These are phyloP conservation scores for Montipora efflorescens DNA, from an alignment of 64 coral and sea anemone genomes.

Conservation along the genomic window DNA sequence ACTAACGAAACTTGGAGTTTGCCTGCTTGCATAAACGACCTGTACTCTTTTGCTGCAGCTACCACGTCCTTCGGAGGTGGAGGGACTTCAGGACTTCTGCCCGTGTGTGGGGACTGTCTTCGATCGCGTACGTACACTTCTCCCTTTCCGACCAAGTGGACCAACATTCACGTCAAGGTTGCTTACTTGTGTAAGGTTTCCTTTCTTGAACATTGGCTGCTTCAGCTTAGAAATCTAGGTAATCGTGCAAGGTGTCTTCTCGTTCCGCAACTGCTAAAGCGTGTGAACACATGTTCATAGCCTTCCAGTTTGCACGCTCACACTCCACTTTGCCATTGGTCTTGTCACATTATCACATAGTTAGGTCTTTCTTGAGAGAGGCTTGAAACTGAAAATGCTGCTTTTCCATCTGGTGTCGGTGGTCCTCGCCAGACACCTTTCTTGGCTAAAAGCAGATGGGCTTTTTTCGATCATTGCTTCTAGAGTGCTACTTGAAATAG, in stretches of 20 bases:
- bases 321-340: not conserved
- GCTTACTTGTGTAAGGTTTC: not conserved
- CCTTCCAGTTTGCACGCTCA: not conserved
- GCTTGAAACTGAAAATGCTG: slow-evolving; percentile 6
- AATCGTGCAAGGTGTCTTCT: not conserved
- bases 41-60: too few relatives aligned
- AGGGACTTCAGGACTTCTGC: too few relatives aligned
- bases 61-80: too few relatives aligned
- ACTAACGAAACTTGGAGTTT: too few relatives aligned
- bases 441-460: not conserved
- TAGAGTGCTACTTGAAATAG: not conserved
- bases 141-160: not conserved
- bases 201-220: not conserved
- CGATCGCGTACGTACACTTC: not conserved
- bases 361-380: not conserved
- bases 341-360: not conserved
- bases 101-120: not conserved
- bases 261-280: slow-evolving; percentile 6
- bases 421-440: slow-evolving; percentile 28
- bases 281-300: slow-evolving; percentile 7
- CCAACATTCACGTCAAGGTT: not conserved
- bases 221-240: not conserved
- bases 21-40: too few relatives aligned
- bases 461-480: not conserved
- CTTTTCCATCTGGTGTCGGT: not conserved